Base-by-base conservation (phyloP, 1,140 invertebrate genomes). In the Diplogasteroides magnus region DNA sequence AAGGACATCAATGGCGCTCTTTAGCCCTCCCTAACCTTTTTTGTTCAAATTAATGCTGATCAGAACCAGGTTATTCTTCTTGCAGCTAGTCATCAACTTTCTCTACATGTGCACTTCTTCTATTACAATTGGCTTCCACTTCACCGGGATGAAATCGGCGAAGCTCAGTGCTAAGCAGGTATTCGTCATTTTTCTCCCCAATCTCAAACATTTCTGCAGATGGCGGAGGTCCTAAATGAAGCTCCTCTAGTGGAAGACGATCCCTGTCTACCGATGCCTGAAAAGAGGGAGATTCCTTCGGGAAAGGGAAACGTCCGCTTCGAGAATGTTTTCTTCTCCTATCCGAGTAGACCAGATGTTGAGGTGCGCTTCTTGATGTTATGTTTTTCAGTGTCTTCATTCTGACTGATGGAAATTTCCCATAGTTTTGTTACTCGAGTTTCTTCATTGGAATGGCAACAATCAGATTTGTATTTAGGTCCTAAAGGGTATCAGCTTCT, bases 271-370 rank as follows among this genome's bases (percentile, higher is more conserved):
- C 65, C 19, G 2, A 2, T n/a, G 65, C 37, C 37, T 48, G 37
- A 48, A 19, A 48, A 48, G 37, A 48, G 19, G 19, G 6, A 11
- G 37, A 48, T 48, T 6, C 37, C 37, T 6, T 48, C 37, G 37
- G 37, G 37, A 48, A 48, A 48, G n/a, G 25, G 59, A 6, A 26
- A 26, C 25, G 83, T 86, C 31, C 73, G 83, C 31, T 86, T 86
- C 67, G 76, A 82, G n/a, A 78, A 84, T 79, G 82, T 86, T 13
- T 69, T 68, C 11, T 86, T 86, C 72, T 81, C 77, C 25, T 86
- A 86, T 74, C 85, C 85, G 27, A 84, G 81, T 23, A 77, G 85
- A 71, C 84, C 84, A 58, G 84, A 86, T 57, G 74, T 83, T 27
- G 72, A 83, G 86, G 89, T 94, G 29, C 23, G n/a, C n/a, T n/a